phyloP scores from a whole-genome alignment of 2,888 invertebrate genomes.

The Spisula solida region DNA sequence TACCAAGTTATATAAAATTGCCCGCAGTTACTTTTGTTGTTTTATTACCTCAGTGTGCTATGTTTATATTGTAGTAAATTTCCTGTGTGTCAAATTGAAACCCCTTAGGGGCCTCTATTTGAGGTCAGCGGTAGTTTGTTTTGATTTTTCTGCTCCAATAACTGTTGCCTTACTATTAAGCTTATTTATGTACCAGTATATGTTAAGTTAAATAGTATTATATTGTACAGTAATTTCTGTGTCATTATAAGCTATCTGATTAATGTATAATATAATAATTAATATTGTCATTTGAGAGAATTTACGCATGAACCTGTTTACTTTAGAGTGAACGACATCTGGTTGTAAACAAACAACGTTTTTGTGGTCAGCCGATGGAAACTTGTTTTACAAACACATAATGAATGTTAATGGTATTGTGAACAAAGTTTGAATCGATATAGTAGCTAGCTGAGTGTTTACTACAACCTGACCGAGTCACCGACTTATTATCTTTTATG shows the following conservation, averaged over 20 bases:
- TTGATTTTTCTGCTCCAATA: not conserved
- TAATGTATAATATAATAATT: not conserved
- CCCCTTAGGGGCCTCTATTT: constrained; percentile 3
- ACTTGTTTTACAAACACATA: too few species aligned
- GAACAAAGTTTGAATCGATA: too few species aligned
- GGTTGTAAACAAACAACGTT: too few species aligned
- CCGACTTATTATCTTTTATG: too few species aligned
- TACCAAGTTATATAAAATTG: not conserved
- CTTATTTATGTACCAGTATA: not conserved
- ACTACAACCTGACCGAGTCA: too few species aligned
- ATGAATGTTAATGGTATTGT: too few species aligned
- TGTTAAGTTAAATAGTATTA: not conserved
- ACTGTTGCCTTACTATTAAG: too few species aligned
- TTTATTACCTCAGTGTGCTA: not conserved
- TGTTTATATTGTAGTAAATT: not conserved
- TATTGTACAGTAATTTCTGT: not conserved
- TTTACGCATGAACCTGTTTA: too few species aligned
- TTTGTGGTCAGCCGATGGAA: too few species aligned
- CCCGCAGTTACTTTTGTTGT: not conserved
- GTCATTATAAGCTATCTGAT: not conserved
- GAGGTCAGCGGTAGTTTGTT: not conserved
- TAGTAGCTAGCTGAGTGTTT: too few species aligned
- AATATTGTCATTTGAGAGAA: too few species aligned
- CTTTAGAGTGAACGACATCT: too few species aligned
- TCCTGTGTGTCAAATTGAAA: not conserved